Percentiles rank a stretch among this genome's conserved stretches.
Conservation (phyloP, 2,797 vertebrate species). For the Vespertilio murinus region DNA sequence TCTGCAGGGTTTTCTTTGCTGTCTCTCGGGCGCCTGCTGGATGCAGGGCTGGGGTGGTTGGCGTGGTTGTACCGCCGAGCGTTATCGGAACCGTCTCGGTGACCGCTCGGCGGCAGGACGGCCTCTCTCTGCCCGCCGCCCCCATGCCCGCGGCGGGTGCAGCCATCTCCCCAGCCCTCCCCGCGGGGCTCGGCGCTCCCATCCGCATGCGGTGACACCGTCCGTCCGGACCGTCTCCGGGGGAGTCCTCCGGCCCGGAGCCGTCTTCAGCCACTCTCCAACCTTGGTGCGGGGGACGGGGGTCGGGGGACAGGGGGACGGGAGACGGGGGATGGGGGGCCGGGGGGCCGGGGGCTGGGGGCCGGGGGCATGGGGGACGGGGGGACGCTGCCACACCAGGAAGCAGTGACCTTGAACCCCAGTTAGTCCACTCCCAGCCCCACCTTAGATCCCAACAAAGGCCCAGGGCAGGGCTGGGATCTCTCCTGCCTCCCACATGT, state of each 20-base stretch:
- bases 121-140: background rate
- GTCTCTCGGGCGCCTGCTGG: background rate
- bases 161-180: too few species aligned
- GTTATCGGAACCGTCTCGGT: background rate
- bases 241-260: too few species aligned
- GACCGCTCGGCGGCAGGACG: background rate
- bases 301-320: background rate
- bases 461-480: too few species aligned
- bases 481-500: too few species aligned
- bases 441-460: background rate
- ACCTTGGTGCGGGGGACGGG: background rate
- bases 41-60: background rate
- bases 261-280: too few species aligned
- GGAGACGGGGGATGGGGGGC: too few species aligned
- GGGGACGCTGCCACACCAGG: rapidly evolving
- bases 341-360: too few species aligned
- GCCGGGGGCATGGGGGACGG: background rate
- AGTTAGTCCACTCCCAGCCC: background rate
- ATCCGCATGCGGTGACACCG: too few species aligned
- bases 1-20: background rate
- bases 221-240: too few species aligned
- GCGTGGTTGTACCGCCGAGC: background rate
- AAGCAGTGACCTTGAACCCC: background rate
- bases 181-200: too few species aligned
- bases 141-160: too few species aligned